Evolutionary conservation across 2,113 vertebrate species (phyloP).

Genomic region (Mesembrinibis cayennensis): DNA sequence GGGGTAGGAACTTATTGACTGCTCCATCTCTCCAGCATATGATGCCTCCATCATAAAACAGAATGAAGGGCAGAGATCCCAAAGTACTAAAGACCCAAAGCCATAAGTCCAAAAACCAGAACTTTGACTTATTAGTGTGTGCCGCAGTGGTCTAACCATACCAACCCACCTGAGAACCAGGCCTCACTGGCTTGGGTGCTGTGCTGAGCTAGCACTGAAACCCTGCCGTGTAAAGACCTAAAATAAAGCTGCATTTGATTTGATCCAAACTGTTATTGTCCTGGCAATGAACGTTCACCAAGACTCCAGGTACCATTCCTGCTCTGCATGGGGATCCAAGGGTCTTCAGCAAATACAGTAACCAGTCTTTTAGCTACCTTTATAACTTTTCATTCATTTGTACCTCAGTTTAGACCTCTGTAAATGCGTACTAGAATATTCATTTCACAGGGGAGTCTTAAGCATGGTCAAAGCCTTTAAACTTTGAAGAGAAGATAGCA

Average conservation of each 20-base stretch:
- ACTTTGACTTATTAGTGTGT: not conserved
- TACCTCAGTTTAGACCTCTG: not conserved
- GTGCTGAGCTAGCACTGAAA: not conserved
- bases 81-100: not conserved
- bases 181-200: not conserved
- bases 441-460: not conserved
- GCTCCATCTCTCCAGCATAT: not conserved
- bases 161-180: not conserved
- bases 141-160: not conserved
- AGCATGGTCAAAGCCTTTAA: not conserved
- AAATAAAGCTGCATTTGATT: not conserved
- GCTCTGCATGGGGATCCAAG: not conserved
- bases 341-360: not conserved
- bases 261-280: not conserved
- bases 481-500: not conserved
- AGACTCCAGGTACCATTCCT: not conserved
- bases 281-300: not conserved
- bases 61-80: not conserved
- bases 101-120: not conserved
- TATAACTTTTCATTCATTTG: not conserved
- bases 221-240: rapidly evolving
- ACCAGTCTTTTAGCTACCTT: not conserved
- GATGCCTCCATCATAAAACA: not conserved
- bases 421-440: not conserved
- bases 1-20: not conserved